Evolutionary conservation across 2,113 vertebrate species (phyloP).

Genomic region (Acrocephalus kingi): DNA sequence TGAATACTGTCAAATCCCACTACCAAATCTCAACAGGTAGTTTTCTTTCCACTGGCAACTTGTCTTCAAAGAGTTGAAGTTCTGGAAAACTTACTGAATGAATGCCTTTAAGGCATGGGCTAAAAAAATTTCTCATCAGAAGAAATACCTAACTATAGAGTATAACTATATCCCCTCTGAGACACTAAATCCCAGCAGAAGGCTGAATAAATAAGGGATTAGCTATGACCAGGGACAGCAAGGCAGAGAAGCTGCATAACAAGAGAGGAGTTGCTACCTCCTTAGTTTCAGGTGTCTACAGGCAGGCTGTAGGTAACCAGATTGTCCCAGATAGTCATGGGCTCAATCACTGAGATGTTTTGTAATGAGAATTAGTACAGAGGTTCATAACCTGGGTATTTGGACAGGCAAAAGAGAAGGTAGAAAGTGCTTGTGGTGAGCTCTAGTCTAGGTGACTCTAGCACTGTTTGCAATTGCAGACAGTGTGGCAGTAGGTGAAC

Average conservation of each 20-base stretch:
- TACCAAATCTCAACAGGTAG: neutral
- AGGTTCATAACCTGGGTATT: neutral
- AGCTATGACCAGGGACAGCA: neutral
- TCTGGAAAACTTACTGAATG: neutral
- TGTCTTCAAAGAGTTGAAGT: neutral
- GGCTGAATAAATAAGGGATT: neutral
- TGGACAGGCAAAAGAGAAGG: neutral
- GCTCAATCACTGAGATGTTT: neutral
- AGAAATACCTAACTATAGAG: neutral
- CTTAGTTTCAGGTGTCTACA: neutral
- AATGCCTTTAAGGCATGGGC: neutral
- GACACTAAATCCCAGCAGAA: neutral
- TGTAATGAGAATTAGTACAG: neutral
- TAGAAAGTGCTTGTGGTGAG: neutral
- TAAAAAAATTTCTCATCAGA: neutral
- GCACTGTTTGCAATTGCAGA: neutral
- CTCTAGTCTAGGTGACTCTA: neutral
- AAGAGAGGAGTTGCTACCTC: neutral
- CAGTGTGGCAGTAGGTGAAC: neutral
- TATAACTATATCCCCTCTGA: neutral
- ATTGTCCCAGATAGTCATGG: neutral
- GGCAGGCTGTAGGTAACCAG: neutral
- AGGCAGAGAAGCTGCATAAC: neutral
- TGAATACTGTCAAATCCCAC: neutral
- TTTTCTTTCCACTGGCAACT: neutral